Evolutionary conservation across 2,113 vertebrate genomes (phyloP), one percentile per base, ranked within the genome.

Genomic region (Barnardius zonarius): DNA sequence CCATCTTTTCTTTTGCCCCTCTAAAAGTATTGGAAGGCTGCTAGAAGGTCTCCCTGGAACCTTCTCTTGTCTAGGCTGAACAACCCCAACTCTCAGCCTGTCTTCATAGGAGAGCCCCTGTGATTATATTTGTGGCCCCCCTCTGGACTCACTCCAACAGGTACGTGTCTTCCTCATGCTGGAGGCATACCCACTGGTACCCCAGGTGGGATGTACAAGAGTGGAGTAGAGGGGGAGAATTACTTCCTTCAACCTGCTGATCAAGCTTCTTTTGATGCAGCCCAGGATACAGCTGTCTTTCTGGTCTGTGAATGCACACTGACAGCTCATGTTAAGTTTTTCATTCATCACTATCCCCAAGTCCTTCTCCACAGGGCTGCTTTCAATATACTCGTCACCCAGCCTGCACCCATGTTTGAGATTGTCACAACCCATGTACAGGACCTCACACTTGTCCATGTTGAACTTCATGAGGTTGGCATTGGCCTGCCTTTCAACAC

Each of bases 1-100:
- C 9, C 3, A 28, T 57, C n/a, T 59, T 35, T 87, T 17, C 11
- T 28, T 1, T 10, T 11, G 6, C 12, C 2, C 22, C 20, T 6
- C 7, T 55, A 61, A 59, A 78, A 8, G 19, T 28, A 67, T 8
- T 37, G 30, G 17, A 63, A 67, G 5, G 25, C 2, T 33, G 25
- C 1, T 2, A 7, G 5, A 19, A 24, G 12, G 3, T 57, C 12
- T 67, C 25, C 14, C 23, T 0, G 1, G 41, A 68, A 5, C 7
- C 10, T 20, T 52, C 16, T 39, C 33, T 41, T 74, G 39, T 48
- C 18, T 7, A 48, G 46, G 27, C 33, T 83, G 27, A 80, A 48
- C 8, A 37, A 64, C 13, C 3, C 1, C 22, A 61, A 54, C 24
- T 44, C 11, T 57, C 57, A 67, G 37, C 10, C 25, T 39, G 16